Base-by-base conservation (phyloP, 2,113 vertebrate genomes). In the Poeciliopsis retropinna region DNA sequence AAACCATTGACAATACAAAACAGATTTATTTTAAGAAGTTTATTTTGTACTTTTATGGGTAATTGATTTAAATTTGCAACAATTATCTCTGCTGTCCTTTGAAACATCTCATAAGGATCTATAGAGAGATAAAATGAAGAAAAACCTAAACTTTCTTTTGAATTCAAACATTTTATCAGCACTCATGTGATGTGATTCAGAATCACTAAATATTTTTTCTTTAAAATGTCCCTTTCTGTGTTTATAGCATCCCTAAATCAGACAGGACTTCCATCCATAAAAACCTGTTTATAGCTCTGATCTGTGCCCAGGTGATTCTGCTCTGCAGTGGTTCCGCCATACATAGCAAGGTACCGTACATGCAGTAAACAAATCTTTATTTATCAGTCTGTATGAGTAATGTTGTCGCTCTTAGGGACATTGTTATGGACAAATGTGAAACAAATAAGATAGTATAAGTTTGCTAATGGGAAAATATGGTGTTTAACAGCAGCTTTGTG, bases 311-410 rank as follows among this genome's bases (percentile, higher is more conserved):
- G 87, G 92, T 95, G 54, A 91, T 95, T 64, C 91, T 95, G 41
- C 94, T 95, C n/a, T 95, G 95, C 89, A 95, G 94, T 27, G 93
- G 93, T 60, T 94, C 95, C n/a, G 94, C 94, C 31, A 88, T 94
- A 77, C 89, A 93, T 85, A 94, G 91, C 76, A 93, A 94, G 94
- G 95, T 95, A 73, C 30, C 15, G 30, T 51, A 25, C 37, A 54
- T 14, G 25, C 29, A 12, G 7, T 8, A 10, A 29, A 69, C 61
- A 22, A 8, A 57, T 64, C 13, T 67, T 54, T 1, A n/a, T 72
- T 25, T 14, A n/a, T 19, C 32, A 61, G 70, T 71, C 29, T 54
- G 25, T 4, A 6, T 60, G 22, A 70, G 30, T 51, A 67, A 57
- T 47, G 28, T 29, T 29, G 27, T 1, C 39, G 11, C 34, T 10